Evolutionary conservation across 2,113 vertebrate genomes (phyloP), one percentile per base, ranked within the genome.

Genomic region (Glaucidium brasilianum): DNA sequence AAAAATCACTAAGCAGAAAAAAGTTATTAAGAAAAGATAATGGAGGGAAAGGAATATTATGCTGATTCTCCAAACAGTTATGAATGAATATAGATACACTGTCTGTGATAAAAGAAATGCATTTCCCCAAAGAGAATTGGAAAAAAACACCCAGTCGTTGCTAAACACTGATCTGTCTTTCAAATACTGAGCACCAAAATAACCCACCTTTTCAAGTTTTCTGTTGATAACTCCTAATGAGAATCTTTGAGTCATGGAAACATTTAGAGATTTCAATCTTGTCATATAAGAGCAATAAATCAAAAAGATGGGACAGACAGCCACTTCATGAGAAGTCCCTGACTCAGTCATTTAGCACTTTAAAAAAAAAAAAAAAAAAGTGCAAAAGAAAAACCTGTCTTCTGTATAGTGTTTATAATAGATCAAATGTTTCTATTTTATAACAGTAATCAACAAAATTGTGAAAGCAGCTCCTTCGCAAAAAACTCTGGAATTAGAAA

Each of bases 11-110:
- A 74, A 79, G 92, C 92, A 96, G 77, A 69, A 82, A 73, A 91
- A 96, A 73, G 81, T 96, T 96, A 94, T 95, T 94, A 95, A 93
- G 90, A 67, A 86, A 74, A 94, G 94, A 95, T 94, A 94, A 97
- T 89, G 71, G 69, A 92, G 77, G 37, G 76, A 96, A 96, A 67
- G 78, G 84, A 94, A 76, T 95, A 94, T 96, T 95, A 91, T 96
- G 95, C 89, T 96, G 94, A 97, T 95, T 92, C 81, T 96, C 82
- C 58, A 37, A 95, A 85, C 92, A 74, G 89, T 94, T 96, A 90
- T 94, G 96, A 94, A 97, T 95, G 80, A 92, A 88, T 87, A 91
- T 47, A 96, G 95, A 97, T 96, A 86, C 55, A 55, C 52, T 37
- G 73, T 43, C 62, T 71, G 80, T 50, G 94, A 97, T 96, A 97